A percentile compares a stretch with the other conserved stretches of the same genome.
Conservation (phyloP, 2,888 invertebrate genomes). For the Aspidiotus destructor region DNA sequence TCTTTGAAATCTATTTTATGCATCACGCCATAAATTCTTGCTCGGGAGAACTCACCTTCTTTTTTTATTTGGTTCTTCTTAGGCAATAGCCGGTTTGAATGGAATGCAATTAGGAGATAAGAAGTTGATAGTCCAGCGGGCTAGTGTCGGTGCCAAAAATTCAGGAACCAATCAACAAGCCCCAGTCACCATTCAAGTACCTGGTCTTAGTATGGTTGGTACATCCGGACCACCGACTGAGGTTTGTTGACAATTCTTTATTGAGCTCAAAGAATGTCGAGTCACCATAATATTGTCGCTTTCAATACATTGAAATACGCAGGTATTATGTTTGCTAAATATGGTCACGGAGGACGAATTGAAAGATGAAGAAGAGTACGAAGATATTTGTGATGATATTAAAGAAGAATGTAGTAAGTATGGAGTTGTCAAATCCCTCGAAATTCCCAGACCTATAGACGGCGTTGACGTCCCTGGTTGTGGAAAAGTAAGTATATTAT, state of each 20-base stretch:
- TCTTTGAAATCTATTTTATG: too few species aligned
- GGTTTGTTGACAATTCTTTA: constrained; percentile 44
- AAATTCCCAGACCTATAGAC: constrained; percentile 93
- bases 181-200: constrained; percentile 88
- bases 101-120: constrained; percentile 99
- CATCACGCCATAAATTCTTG: too few species aligned
- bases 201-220: constrained; percentile 79
- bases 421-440: constrained; percentile 91
- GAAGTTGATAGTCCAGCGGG: constrained; percentile 93
- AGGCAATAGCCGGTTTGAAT: constrained; percentile 96
- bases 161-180: constrained; percentile 56
- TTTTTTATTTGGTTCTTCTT: constrained; percentile 33
- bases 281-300: neutral
- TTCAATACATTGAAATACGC: constrained; percentile 15
- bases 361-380: constrained; percentile 95
- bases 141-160: constrained; percentile 94
- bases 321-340: constrained; percentile 83
- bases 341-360: constrained; percentile 97
- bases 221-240: constrained; percentile 92
- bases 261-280: neutral
- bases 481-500: constrained; percentile 77
- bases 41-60: too few species aligned
- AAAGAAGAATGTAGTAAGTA: constrained; percentile 97
- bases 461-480: constrained; percentile 95
- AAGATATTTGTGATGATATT: constrained; percentile 97